Evolutionary conservation across 1,140 invertebrate species (phyloP), one percentile per base, ranked within the genome.

Genomic region (Dreissena rostriformis): DNA sequence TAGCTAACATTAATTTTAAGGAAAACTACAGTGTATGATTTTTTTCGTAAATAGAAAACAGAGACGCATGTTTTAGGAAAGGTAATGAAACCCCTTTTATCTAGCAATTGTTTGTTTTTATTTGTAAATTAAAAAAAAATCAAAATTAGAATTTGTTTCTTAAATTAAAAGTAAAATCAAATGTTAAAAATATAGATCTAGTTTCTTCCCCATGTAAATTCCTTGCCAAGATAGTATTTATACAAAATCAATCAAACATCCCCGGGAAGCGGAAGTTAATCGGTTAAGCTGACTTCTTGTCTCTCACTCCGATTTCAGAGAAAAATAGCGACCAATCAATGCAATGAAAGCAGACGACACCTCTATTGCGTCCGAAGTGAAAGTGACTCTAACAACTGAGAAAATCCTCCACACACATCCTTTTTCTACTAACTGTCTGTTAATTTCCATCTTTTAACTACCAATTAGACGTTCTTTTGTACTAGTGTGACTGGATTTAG

Each of bases 401-500:
- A 61, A 79, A 79, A 70, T 26, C 26, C 12, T 55, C 26, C 24
- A 68, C 70, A 79, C 77, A 70, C 49, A 28, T 19, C 70, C 55
- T 70, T 79, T 52, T 65, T 57, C 51, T 39, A 66, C 65, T 29
- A 71, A 68, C 68, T 70, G 65, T 19, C 65, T 66, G 77, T 52
- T 70, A 79, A 79, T 71, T 24, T 68, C 11, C 53, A 52, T 28
- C 17, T 79, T 79, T 52, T 55, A 55, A 78, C 53, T 76, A 61
- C 24, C 77, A 79, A 80, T 81, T 61, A 17, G 26, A 8, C 28
- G 52, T 17, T 53, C 49, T 61, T 61, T 81, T 71, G 26, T 61
- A n/a, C 0, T 63, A 17, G 79, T 81, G 79, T 65, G 79, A 81
- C 53, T n/a, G 19, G 79, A 81, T 81, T 81, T 39, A 39, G 57